Conservation (phyloP, 2,113 vertebrate genomes). For the Perca schrenkii region DNA sequence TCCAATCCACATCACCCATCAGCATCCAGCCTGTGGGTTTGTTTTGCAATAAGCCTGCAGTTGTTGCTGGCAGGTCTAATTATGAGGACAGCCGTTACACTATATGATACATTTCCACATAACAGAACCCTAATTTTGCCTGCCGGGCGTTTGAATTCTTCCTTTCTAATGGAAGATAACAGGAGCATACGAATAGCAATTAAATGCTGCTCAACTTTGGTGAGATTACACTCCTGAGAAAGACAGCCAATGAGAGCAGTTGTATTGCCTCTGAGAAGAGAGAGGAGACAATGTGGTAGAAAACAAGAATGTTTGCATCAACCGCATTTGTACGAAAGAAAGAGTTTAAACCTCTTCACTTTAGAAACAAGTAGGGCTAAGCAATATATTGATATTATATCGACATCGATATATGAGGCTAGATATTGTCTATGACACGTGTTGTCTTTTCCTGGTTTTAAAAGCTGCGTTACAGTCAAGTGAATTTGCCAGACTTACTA, state of each 20-base stretch:
- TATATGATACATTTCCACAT: slow-evolving; percentile 71
- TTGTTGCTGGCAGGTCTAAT: slow-evolving; percentile 76
- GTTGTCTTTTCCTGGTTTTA: too few species aligned
- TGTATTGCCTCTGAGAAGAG: slow-evolving; percentile 62
- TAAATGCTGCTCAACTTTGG: slow-evolving; percentile 80
- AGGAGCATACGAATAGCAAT: slow-evolving; percentile 76
- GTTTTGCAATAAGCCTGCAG: slow-evolving; percentile 67
- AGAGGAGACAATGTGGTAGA: slow-evolving; percentile 38
- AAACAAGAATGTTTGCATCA: slow-evolving; percentile 41
- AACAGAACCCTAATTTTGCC: slow-evolving; percentile 75
- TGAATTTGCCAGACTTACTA: too few species aligned
- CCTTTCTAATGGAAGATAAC: slow-evolving; percentile 79
- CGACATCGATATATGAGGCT: too few species aligned
- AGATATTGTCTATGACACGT: too few species aligned
- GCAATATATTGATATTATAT: too few species aligned
- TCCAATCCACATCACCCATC: slow-evolving; percentile 68
- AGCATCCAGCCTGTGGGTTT: slow-evolving; percentile 65
- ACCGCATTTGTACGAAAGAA: neutral
- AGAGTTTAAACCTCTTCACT: neutral
- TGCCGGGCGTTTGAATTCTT: slow-evolving; percentile 77
- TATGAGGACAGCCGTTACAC: slow-evolving; percentile 66
- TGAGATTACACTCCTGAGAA: slow-evolving; percentile 75
- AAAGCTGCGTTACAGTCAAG: too few species aligned
- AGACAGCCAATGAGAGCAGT: slow-evolving; percentile 68
- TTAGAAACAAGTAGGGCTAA: too few species aligned